These are phyloP conservation scores for Allolobophora icterica DNA, from an alignment of 2,888 invertebrate species.

Conservation along the genomic window DNA sequence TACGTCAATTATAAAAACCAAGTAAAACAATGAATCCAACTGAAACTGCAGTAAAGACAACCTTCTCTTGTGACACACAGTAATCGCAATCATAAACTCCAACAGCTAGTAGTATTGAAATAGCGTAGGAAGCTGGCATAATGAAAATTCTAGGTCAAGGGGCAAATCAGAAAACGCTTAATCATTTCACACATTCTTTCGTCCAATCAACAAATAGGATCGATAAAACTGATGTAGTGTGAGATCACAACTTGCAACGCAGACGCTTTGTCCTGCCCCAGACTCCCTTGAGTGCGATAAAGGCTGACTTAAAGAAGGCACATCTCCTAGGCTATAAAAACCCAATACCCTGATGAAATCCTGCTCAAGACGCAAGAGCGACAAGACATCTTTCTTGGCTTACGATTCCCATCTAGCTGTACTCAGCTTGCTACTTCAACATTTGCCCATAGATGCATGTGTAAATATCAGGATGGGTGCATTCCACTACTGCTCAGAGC, in stretches of 20 bases:
- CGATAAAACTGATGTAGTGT: neutral
- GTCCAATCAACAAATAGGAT: neutral
- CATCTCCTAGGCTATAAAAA: neutral
- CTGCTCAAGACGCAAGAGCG: neutral
- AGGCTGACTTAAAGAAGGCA: neutral
- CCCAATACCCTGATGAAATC: neutral
- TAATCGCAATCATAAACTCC: neutral
- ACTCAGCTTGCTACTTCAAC: neutral
- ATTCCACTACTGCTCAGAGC: neutral
- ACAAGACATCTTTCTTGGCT: neutral
- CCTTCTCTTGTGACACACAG: too few relatives aligned
- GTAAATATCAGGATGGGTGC: neutral
- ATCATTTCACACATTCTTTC: neutral
- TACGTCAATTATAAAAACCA: too few relatives aligned
- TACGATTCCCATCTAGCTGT: neutral
- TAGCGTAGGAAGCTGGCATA: neutral
- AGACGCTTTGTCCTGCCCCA: neutral
- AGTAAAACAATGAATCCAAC: too few relatives aligned
- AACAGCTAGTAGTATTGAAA: neutral
- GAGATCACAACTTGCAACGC: neutral
- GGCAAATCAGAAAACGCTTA: neutral
- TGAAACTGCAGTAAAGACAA: too few relatives aligned
- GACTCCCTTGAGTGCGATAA: neutral
- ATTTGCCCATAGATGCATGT: neutral
- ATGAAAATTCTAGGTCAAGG: neutral